These are phyloP conservation scores for Sphinx pinastri DNA, from an alignment of 2,888 invertebrate genomes.

Conservation along the genomic window DNA sequence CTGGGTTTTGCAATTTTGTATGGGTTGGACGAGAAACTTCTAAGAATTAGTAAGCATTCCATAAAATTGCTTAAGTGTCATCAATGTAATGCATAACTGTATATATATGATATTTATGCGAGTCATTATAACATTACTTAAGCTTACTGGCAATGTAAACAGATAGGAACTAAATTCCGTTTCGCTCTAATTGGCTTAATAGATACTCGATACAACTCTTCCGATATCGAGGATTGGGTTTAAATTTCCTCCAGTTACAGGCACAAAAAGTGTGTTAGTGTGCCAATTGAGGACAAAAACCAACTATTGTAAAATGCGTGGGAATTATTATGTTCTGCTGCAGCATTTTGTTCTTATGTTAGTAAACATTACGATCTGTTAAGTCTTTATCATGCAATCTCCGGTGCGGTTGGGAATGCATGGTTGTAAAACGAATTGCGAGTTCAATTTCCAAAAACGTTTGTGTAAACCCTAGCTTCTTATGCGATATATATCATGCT, in stretches of 20 bases:
- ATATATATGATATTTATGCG: conserved; percentile 4
- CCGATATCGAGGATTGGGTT: conserved; percentile 88
- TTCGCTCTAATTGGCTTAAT: conserved; percentile 85
- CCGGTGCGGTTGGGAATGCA: too few relatives aligned
- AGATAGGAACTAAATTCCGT: conserved; percentile 62
- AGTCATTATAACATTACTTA: conserved; percentile 13
- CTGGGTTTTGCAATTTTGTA: conserved; percentile 7
- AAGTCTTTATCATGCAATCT: not conserved
- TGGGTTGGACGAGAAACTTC: conserved; percentile 12
- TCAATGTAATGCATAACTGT: conserved; percentile 9
- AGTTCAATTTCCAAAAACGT: too few relatives aligned
- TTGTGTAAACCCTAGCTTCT: too few relatives aligned
- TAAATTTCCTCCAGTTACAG: conserved; percentile 87
- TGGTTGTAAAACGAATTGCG: too few relatives aligned
- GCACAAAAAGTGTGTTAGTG: conserved; percentile 74
- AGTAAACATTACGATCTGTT: not conserved
- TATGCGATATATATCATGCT: too few relatives aligned
- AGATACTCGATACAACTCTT: conserved; percentile 86
- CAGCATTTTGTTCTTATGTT: not conserved
- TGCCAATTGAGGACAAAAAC: conserved; percentile 70
- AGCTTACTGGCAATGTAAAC: conserved; percentile 42
- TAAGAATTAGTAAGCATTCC: conserved; percentile 17
- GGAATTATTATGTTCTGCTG: conserved; percentile 55
- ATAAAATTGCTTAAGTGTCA: conserved; percentile 20
- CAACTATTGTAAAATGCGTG: conserved; percentile 62